Evolutionary conservation across 2,113 vertebrate genomes (phyloP).

Genomic region (Prinia subflava): DNA sequence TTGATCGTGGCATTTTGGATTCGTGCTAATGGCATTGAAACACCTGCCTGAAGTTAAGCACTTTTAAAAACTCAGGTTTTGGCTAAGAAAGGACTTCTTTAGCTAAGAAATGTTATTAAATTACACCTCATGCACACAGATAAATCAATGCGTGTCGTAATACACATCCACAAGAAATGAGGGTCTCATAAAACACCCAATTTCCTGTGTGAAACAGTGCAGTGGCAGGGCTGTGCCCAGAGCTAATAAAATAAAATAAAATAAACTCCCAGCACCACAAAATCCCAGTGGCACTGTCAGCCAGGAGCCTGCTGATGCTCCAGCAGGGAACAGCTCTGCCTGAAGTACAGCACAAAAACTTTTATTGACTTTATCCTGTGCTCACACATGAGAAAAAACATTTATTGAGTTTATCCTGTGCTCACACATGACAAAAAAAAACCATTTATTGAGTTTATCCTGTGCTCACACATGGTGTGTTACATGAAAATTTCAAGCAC

Average conservation of each 20-base stretch:
- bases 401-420: too few relatives aligned
- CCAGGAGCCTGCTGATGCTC: not conserved
- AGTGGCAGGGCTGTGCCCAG: not conserved
- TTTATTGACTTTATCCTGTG: not conserved
- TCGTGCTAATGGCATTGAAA: not conserved
- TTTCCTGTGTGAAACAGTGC: not conserved
- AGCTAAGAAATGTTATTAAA: not conserved
- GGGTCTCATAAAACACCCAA: not conserved
- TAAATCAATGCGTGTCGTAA: not conserved
- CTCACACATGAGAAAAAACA: not conserved
- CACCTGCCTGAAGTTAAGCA: not conserved
- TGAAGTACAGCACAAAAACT: not conserved
- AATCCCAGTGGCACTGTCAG: not conserved
- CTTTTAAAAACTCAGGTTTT: not conserved
- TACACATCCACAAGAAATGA: not conserved
- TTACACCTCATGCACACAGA: not conserved
- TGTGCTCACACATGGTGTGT: too few relatives aligned
- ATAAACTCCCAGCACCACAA: not conserved
- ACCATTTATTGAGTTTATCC: too few relatives aligned
- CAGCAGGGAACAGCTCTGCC: not conserved
- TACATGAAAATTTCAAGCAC: too few relatives aligned
- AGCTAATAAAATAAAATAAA: not conserved
- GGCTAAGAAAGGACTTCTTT: not conserved
- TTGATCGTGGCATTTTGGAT: not conserved
- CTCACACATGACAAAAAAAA: too few relatives aligned